phyloP scores from a whole-genome alignment of 2,113 vertebrate genomes.

The Hippolais icterina region DNA sequence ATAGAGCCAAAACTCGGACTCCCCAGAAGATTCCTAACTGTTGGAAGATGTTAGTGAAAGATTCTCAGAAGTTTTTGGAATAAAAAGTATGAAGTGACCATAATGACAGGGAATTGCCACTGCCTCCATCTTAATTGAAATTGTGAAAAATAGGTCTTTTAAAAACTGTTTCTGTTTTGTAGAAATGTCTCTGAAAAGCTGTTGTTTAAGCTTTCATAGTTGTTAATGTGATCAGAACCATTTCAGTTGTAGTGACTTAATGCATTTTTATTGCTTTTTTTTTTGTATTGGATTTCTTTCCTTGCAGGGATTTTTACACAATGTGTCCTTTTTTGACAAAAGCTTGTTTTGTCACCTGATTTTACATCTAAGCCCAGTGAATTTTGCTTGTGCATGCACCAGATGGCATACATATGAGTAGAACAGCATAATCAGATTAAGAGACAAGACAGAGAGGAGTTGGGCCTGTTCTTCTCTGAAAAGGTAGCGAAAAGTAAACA shows the following conservation, averaged over 20 bases:
- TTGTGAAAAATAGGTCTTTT: neutral
- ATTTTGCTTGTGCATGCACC: slow-evolving; percentile 45
- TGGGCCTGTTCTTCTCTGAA: slow-evolving; percentile 9
- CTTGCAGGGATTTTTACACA: neutral
- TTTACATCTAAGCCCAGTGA: slow-evolving; percentile 27
- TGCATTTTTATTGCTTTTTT: neutral
- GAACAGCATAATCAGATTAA: slow-evolving; percentile 56
- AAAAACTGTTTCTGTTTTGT: neutral
- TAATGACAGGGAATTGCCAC: neutral
- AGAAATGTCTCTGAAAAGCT: neutral
- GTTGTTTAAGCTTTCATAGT: neutral
- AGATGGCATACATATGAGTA: slow-evolving; percentile 55
- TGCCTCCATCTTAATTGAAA: neutral
- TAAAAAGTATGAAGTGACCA: neutral
- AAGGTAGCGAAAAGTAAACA: slow-evolving; percentile 8
- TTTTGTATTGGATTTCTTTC: neutral
- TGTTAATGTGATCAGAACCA: neutral
- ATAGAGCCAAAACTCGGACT: neutral
- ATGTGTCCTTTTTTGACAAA: neutral
- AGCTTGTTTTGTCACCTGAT: slow-evolving; percentile 55
- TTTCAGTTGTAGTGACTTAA: neutral
- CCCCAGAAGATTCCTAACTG: neutral
- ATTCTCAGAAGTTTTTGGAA: neutral
- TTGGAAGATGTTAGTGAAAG: neutral
- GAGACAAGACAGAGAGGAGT: slow-evolving; percentile 33